Evolutionary conservation across 64 coral and sea anemone genomes (phyloP).

Genomic region (Dendrophyllia cribrosa): DNA sequence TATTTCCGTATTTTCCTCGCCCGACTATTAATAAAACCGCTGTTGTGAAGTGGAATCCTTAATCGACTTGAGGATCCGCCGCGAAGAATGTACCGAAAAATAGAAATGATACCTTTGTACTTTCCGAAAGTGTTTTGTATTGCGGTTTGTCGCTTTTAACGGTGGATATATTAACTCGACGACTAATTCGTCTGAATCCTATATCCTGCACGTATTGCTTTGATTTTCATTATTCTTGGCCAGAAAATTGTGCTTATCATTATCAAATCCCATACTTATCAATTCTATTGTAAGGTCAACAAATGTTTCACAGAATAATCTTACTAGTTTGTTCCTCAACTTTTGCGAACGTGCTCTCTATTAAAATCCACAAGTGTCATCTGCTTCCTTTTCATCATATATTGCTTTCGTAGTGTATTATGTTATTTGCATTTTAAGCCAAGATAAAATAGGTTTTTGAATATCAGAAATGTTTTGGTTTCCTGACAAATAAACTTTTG

Average conservation of each 20-base stretch:
- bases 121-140: conserved; percentile 13
- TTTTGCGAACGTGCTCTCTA: conserved; percentile 8
- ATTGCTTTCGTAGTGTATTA: not conserved
- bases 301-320: not conserved
- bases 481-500: conserved; percentile 5
- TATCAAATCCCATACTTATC: not conserved
- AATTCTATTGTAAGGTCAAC: not conserved
- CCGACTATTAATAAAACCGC: not conserved
- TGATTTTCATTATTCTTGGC: not conserved
- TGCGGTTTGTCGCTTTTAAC: conserved; percentile 15
- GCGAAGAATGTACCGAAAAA: not conserved
- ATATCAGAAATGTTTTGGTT: not conserved
- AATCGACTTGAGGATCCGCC: not conserved
- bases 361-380: not conserved
- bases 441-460: not conserved
- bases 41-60: not conserved
- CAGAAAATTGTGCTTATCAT: not conserved
- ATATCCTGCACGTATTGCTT: not conserved
- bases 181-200: not conserved
- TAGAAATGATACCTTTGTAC: not conserved
- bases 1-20: not conserved
- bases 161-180: not conserved
- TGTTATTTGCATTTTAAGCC: not conserved
- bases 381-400: not conserved
- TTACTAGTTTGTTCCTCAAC: not conserved